Base-by-base conservation (phyloP, 1,140 invertebrate genomes). In the Globodera rostochiensis region DNA sequence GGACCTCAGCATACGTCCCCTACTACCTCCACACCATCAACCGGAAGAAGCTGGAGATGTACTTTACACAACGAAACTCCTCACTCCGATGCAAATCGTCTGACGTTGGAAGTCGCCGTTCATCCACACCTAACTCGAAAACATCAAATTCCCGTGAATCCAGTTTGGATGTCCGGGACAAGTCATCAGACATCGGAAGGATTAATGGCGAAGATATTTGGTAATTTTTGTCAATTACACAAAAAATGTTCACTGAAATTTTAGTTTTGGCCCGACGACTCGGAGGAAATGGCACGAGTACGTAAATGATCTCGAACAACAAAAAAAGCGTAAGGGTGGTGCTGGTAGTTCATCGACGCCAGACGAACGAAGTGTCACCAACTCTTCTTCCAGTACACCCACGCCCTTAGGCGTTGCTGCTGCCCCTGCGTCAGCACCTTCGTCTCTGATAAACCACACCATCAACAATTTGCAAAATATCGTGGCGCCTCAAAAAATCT, bases 21-120 rank as follows among this genome's bases (percentile, higher is more conserved):
- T 88, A 90, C 64, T 90, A 86, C 71, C 74, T 90, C 15, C 87
- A 88, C 77, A 84, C 77, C n/a, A 82, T 88, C 67, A 83, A 90
- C 80, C 64, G 83, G 46, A 69, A 67, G 13, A 88, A 89, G 85
- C 53, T 86, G 66, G 86, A 86, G 69, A 76, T 78, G 64, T 86
- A 85, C 66, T 87, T 85, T 77, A 83, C 57, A 67, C 50, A 73
- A 70, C 46, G 46, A 36, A 73, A 82, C 60, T 74, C 69, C 25
- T 79, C 80, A 7, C 75, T 79, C 6, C 79, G 79, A 2, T 66
- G 74, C 45, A 73, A 70, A 46, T 83, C 75, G 7, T 71, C 60
- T 9, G 75, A 84, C 13, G 13, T 73, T 6, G 77, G 82, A 9
- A 70, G 67, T 47, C 53, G 86, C 50, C 77, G 80, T 49, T 86